These are phyloP conservation scores for Hydropsyche betteni DNA, from an alignment of 2,888 invertebrate species.

Conservation along the genomic window DNA sequence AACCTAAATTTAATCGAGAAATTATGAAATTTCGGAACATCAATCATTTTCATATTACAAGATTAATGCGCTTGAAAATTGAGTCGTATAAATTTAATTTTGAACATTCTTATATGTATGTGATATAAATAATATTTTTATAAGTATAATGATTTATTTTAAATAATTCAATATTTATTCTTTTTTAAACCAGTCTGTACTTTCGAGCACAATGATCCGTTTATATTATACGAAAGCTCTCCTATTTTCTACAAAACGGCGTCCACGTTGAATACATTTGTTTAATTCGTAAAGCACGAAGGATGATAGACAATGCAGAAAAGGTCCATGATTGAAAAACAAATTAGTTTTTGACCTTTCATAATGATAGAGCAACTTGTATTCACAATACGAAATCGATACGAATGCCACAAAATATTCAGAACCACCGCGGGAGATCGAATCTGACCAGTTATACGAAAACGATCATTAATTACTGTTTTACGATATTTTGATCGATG, in stretches of 20 bases:
- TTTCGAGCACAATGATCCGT: slow-evolving; percentile 12
- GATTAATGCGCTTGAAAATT: too few species aligned
- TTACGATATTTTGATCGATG: background rate
- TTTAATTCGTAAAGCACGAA: slow-evolving; percentile 39
- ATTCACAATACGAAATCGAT: background rate
- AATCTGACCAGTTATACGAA: background rate
- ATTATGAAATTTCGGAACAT: too few species aligned
- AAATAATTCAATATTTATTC: too few species aligned
- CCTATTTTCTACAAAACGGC: slow-evolving; percentile 42
- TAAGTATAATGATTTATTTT: too few species aligned
- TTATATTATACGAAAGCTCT: slow-evolving; percentile 38
- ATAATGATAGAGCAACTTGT: background rate
- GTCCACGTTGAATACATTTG: slow-evolving; percentile 41
- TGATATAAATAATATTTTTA: too few species aligned
- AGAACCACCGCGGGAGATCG: slow-evolving; percentile 1
- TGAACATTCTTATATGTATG: too few species aligned
- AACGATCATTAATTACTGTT: slow-evolving; percentile 5
- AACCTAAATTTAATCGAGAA: background rate
- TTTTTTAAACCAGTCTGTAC: background rate
- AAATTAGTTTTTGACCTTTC: slow-evolving; percentile 23
- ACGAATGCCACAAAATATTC: too few species aligned
- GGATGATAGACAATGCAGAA: slow-evolving; percentile 31
- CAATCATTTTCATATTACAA: too few species aligned
- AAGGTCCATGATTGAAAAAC: slow-evolving; percentile 33
- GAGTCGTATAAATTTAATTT: too few species aligned